Base-by-base conservation (phyloP, 2,888 invertebrate species). In the Drosophila heteroneura region DNA sequence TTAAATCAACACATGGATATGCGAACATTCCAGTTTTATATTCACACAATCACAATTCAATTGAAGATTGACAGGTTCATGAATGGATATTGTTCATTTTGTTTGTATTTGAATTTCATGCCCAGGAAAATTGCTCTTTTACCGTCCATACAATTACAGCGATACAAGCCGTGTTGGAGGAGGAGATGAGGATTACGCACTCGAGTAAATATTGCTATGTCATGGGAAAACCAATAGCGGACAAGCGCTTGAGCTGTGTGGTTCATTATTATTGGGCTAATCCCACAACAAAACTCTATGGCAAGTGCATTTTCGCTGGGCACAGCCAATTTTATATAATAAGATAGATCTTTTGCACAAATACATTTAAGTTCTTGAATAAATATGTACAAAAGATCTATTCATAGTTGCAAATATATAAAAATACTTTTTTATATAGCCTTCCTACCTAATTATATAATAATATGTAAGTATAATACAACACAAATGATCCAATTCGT, bases 41-140 rank as follows among this genome's bases (percentile, higher is more conserved):
- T 79, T 79, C 82, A 77, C 83, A 83, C 82, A 89, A 81, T 85
- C 78, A 67, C 78, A 83, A 83, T 82, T 85, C 76, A 78, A 87
- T 90, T 81, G 72, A 58, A 82, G 90, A 91, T 88, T 91, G 90
- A 89, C 90, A 91, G 91, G 90, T 91, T 86, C 85, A 81, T 83
- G 78, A 86, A 89, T 82, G 78, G 79, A 79, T 78, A 80, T 89
- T 89, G 82, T 90, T 83, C 71, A 74, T 66, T 69, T 73, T 91
- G 78, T 90, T 86, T 89, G 83, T 79, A 81, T 88, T 84, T 89
- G 79, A 85, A 81, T 83, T 82, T 78, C 81, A 80, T 79, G 79
- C 75, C 70, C 64, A 74, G 74, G 69, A 79, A 82, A 79, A 89
- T 89, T 90, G 90, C 83, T 90, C 91, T 81, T 89, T 89, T 90